phyloP scores from a whole-genome alignment of 1,140 invertebrate species.

The Elysia chlorotica region DNA sequence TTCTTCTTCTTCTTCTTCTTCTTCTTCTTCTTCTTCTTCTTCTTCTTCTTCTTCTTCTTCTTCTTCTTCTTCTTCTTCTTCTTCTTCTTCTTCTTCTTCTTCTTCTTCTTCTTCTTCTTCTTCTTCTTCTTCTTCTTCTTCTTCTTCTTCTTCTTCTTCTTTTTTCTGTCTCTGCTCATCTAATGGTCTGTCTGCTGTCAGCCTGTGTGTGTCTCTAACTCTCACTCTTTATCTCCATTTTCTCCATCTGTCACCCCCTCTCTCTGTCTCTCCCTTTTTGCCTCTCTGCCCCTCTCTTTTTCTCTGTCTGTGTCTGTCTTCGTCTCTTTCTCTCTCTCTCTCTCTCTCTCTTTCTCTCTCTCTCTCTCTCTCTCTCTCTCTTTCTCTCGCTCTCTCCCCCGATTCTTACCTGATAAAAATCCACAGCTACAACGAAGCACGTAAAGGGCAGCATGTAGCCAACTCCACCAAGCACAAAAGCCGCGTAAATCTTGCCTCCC shows the following conservation, averaged over 20 bases:
- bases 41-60: neutral
- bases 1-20: neutral
- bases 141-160: neutral
- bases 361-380: too few relatives aligned
- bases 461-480: conserved; percentile 82
- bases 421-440: conserved; percentile 88
- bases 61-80: neutral
- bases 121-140: neutral
- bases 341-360: neutral
- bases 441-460: conserved; percentile 91
- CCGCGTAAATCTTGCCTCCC: conserved; percentile 83
- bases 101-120: neutral
- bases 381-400: too few relatives aligned
- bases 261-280: neutral
- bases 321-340: conserved; percentile 1
- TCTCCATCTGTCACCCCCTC: neutral
- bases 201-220: neutral
- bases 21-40: neutral
- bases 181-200: too few relatives aligned
- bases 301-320: neutral
- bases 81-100: neutral
- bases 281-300: neutral
- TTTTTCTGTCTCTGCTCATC: neutral
- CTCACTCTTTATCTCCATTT: neutral
- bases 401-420: conserved; percentile 81